Conservation (phyloP, 1,140 invertebrate species). For the Copidosoma floridanum region DNA sequence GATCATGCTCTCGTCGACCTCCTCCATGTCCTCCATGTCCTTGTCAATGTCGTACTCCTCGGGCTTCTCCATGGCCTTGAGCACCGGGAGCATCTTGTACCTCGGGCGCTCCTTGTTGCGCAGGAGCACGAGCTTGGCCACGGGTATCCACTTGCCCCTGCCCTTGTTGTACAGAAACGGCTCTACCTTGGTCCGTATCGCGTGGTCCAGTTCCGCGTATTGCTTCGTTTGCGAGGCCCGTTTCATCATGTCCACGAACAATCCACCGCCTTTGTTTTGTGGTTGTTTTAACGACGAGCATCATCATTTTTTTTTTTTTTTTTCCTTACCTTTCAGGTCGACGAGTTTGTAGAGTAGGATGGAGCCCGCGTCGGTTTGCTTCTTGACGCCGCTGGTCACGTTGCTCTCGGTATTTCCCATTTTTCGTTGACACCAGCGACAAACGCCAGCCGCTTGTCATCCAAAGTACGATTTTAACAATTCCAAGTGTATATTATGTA, state of each 20-base stretch:
- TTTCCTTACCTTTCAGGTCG: slow-evolving; percentile 78
- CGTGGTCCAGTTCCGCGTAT: slow-evolving; percentile 84
- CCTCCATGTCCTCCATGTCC: slow-evolving; percentile 54
- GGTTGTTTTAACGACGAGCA: no score
- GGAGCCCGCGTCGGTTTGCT: slow-evolving; percentile 80
- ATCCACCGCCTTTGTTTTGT: slow-evolving; percentile 84
- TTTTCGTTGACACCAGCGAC: slow-evolving; percentile 26
- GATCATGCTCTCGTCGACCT: slow-evolving; percentile 48
- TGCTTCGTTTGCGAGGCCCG: slow-evolving; percentile 84
- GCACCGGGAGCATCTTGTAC: slow-evolving; percentile 73
- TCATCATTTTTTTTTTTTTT: no score
- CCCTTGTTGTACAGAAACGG: slow-evolving; percentile 94
- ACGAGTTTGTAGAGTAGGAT: slow-evolving; percentile 81
- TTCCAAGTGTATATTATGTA: no score
- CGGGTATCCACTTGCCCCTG: slow-evolving; percentile 82
- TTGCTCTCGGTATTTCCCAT: slow-evolving; percentile 94
- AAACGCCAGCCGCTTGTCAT: no score
- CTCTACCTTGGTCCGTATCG: slow-evolving; percentile 85
- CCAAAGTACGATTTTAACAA: no score
- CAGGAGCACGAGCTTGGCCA: slow-evolving; percentile 81
- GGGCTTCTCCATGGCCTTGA: slow-evolving; percentile 76
- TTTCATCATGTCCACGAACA: slow-evolving; percentile 92
- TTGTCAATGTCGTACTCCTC: slow-evolving; percentile 80
- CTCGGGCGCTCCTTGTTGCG: slow-evolving; percentile 82
- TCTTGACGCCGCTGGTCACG: slow-evolving; percentile 87